phyloP scores from a whole-genome alignment of 37 sponge, comb jelly and placozoan species.

The Beroe ovata region DNA sequence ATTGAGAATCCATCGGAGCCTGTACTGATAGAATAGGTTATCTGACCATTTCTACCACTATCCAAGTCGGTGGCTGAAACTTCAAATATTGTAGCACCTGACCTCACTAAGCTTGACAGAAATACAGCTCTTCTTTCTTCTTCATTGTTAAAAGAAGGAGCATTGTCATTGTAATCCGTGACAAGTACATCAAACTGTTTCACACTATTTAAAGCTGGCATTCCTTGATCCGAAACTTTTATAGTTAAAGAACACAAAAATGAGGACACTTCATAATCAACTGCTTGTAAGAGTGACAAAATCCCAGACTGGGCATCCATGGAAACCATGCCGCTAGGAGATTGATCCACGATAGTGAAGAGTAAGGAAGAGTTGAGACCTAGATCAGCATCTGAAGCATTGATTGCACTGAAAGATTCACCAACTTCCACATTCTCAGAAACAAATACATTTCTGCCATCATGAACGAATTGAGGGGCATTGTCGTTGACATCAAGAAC shows the following conservation, averaged over 20 bases:
- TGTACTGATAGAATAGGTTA: background rate
- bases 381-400: conserved; percentile 3
- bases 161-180: conserved; percentile 36
- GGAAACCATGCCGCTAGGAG: background rate
- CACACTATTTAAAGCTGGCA: background rate
- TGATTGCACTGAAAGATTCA: background rate
- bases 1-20: background rate
- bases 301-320: background rate
- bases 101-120: background rate
- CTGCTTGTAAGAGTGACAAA: background rate
- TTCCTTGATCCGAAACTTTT: background rate
- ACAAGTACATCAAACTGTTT: background rate
- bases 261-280: background rate
- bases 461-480: background rate
- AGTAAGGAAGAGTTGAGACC: background rate
- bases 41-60: conserved; percentile 13
- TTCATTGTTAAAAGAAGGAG: conserved; percentile 40
- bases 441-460: background rate
- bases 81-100: background rate
- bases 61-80: conserved; percentile 27
- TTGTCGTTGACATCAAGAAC: conserved; percentile 61
- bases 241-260: background rate
- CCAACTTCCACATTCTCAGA: background rate
- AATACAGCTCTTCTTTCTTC: conserved; percentile 8
- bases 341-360: background rate